Evolutionary conservation across 2,797 vertebrate species (phyloP).

Genomic region (Spinibarbus caldwelli): DNA sequence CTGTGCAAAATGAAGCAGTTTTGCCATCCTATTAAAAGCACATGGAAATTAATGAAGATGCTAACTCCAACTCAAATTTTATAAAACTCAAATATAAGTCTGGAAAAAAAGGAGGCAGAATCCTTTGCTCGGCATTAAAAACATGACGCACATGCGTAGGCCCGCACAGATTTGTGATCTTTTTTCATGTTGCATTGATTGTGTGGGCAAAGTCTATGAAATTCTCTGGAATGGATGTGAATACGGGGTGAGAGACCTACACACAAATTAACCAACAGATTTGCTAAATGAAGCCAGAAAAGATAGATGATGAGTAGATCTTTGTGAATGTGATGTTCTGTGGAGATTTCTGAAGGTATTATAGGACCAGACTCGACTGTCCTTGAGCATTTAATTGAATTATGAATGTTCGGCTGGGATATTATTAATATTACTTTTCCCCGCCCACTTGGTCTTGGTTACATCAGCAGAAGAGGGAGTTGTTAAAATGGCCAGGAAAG

Average conservation of each 20-base stretch:
- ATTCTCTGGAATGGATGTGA: neutral
- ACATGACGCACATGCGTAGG: neutral
- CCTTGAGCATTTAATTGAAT: neutral
- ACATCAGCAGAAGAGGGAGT: neutral
- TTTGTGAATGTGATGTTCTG: neutral
- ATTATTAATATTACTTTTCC: neutral
- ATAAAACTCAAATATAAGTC: neutral
- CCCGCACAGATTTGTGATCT: neutral
- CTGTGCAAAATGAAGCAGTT: conserved; percentile 4
- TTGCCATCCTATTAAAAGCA: conserved; percentile 6
- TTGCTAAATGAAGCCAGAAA: neutral
- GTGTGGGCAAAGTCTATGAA: neutral
- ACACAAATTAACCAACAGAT: neutral
- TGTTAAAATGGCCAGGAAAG: neutral
- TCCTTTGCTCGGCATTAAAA: neutral
- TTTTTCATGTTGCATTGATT: neutral
- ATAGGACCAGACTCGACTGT: neutral
- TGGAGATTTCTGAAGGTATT: neutral
- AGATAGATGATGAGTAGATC: neutral
- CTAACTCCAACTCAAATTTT: neutral
- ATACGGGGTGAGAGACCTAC: neutral
- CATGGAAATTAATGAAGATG: neutral
- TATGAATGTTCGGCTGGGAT: neutral
- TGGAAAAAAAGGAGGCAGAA: neutral
- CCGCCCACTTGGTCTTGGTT: neutral